A percentile compares a stretch with the other conserved stretches of the same genome.
Evolutionary conservation across 2,888 invertebrate genomes (phyloP).

Genomic region (Heliconius ethilla): DNA sequence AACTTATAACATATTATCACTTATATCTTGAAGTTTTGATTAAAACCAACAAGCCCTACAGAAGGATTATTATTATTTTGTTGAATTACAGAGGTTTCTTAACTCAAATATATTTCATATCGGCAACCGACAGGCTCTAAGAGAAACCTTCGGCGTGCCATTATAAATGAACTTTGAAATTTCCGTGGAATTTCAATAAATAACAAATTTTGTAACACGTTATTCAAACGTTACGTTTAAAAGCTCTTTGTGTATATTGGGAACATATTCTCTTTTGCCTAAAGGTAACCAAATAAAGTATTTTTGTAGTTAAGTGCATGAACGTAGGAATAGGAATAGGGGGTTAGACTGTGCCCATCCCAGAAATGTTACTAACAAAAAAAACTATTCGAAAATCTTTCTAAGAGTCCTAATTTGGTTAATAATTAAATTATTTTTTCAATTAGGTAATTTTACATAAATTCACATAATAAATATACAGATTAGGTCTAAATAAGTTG

Average conservation of each 20-base stretch:
- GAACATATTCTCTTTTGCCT: not conserved
- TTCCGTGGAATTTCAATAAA: slow-evolving; percentile 8
- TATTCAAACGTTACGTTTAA: not conserved
- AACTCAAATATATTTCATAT: slow-evolving; percentile 3
- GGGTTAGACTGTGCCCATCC: no score
- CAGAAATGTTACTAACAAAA: no score
- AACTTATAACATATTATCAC: slow-evolving; percentile 5
- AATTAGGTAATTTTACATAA: not conserved
- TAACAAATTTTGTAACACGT: slow-evolving; percentile 1
- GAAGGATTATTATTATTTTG: slow-evolving; percentile 13
- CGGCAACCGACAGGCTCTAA: not conserved
- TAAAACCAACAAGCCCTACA: not conserved
- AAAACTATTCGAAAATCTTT: not conserved
- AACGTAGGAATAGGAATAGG: no score
- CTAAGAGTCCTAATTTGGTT: not conserved
- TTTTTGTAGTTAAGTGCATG: not conserved
- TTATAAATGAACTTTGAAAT: slow-evolving; percentile 2
- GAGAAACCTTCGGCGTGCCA: not conserved
- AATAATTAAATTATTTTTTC: not conserved
- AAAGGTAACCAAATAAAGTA: not conserved
- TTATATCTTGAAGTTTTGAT: not conserved
- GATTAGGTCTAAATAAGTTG: not conserved
- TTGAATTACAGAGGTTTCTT: not conserved
- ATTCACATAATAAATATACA: not conserved
- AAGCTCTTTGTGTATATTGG: not conserved